Conservation (phyloP, 2,113 vertebrate genomes). For the Donacobius atricapilla region DNA sequence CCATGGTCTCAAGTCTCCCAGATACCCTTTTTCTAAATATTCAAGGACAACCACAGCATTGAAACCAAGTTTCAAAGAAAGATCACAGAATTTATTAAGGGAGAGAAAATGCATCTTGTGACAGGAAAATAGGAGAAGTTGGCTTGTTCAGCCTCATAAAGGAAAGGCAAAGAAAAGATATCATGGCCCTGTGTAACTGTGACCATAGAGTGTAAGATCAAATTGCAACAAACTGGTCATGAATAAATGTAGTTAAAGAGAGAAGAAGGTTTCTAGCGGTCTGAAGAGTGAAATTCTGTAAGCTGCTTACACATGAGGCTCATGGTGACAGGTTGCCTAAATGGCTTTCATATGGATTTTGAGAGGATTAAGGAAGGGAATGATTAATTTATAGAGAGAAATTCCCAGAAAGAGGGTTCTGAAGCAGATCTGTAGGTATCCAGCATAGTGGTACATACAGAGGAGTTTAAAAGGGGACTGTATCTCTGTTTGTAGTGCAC, state of each 20-base stretch:
- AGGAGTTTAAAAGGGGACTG: background rate
- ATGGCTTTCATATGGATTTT: constrained; percentile 14
- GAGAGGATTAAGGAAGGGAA: background rate
- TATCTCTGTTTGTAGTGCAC: background rate
- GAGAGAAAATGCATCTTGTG: background rate
- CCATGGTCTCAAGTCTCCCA: background rate
- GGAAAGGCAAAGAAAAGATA: background rate
- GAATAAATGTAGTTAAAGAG: background rate
- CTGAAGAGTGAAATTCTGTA: background rate
- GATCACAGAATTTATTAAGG: background rate
- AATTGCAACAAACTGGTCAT: background rate
- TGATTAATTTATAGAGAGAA: background rate
- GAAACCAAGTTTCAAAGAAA: background rate
- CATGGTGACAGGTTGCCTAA: background rate
- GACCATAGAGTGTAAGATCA: background rate
- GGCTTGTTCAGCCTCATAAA: background rate
- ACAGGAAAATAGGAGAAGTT: background rate
- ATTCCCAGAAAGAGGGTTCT: background rate
- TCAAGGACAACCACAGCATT: background rate
- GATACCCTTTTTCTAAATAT: background rate
- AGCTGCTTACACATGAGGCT: background rate
- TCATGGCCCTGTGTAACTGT: background rate
- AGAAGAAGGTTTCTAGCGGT: background rate
- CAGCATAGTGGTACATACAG: background rate
- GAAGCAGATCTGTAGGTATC: background rate